A percentile compares a stretch with the other conserved stretches of the same genome.
These are phyloP conservation scores for Botia kubotai DNA, from an alignment of 2,797 vertebrate genomes.

Conservation along the genomic window DNA sequence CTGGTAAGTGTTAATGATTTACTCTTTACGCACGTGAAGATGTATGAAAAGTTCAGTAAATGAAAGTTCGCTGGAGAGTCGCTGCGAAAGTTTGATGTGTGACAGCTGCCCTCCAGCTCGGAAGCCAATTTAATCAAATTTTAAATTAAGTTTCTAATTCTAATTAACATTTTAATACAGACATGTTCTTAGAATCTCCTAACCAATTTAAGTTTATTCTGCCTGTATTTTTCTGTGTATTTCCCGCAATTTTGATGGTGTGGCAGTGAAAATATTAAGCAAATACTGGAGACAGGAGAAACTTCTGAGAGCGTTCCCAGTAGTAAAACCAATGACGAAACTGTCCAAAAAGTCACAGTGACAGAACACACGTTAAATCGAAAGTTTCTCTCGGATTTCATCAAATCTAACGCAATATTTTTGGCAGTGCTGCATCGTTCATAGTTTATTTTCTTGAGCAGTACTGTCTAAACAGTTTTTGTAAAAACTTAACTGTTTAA, in stretches of 20 bases:
- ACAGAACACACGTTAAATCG: conserved; percentile 16
- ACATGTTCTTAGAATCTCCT: background rate
- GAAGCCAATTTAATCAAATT: background rate
- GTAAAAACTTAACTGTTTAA: too few relatives aligned
- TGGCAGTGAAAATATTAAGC: background rate
- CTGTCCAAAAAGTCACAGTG: conserved; percentile 24
- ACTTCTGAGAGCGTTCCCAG: background rate
- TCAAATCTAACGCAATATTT: background rate
- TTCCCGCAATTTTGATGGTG: background rate
- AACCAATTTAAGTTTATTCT: background rate
- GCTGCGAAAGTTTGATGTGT: background rate
- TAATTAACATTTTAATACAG: background rate
- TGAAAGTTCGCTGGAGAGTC: background rate
- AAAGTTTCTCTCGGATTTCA: conserved; percentile 13
- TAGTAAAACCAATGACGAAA: conserved; percentile 32
- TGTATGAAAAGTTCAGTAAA: conserved; percentile 7
- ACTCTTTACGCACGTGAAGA: conserved; percentile 20
- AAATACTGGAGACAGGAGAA: conserved; percentile 4
- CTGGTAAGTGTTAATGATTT: conserved; percentile 80
- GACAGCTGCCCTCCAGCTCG: background rate
- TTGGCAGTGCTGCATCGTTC: background rate
- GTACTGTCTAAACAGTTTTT: background rate
- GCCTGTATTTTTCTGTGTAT: background rate
- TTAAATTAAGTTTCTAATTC: background rate
- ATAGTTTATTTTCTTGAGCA: background rate